Conservation (phyloP, 1,140 invertebrate genomes). For the Musca vetustissima region DNA sequence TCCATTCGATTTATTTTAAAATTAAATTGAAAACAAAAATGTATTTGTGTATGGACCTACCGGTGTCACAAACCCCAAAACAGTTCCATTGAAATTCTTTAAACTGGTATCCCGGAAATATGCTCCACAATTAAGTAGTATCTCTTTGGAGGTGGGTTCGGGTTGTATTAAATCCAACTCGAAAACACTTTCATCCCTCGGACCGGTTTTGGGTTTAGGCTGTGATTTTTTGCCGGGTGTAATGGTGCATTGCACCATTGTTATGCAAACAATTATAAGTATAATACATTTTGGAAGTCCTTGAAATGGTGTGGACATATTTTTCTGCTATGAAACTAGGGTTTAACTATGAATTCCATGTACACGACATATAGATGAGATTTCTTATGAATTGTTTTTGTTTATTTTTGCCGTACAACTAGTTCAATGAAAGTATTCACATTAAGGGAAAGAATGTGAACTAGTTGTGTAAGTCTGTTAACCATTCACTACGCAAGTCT, state of each 20-base stretch:
- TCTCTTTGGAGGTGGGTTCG: conserved; percentile 68
- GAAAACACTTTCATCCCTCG: conserved; percentile 68
- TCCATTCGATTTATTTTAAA: conserved; percentile 15
- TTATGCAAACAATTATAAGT: not conserved
- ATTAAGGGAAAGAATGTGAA: no score
- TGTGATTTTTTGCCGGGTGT: not conserved
- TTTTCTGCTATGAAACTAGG: no score
- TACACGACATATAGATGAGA: no score
- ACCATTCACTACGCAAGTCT: no score
- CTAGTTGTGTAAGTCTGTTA: no score
- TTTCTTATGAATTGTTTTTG: no score
- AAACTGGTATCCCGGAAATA: conserved; percentile 70
- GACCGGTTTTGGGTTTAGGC: conserved; percentile 60
- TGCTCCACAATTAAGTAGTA: conserved; percentile 72
- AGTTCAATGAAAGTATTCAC: no score
- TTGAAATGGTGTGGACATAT: no score
- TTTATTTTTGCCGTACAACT: no score
- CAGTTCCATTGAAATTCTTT: conserved; percentile 69
- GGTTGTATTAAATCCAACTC: conserved; percentile 69
- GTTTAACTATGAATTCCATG: no score
- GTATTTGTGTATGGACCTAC: conserved; percentile 60
- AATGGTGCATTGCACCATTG: not conserved
- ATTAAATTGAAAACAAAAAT: conserved; percentile 23
- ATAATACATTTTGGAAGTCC: not conserved
- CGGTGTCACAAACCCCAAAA: conserved; percentile 88